Percentiles rank a stretch among this genome's conserved stretches.
These are phyloP conservation scores for Amphimedon queenslandica DNA, from an alignment of 37 sponge, comb jelly and placozoan genomes.

Conservation along the genomic window DNA sequence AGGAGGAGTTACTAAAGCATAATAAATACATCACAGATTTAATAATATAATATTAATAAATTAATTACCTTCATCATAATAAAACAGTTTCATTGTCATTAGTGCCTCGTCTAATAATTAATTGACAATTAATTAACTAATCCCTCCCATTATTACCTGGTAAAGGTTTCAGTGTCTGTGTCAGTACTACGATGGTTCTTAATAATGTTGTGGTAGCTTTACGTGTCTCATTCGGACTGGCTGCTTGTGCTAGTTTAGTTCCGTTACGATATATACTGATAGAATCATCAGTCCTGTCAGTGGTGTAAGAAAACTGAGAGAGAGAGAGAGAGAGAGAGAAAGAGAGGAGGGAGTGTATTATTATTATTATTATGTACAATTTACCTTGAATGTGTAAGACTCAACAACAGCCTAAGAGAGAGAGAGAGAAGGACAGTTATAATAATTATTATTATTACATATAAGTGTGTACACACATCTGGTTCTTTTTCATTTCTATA, in stretches of 20 bases:
- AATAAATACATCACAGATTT: too few relatives aligned
- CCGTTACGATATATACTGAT: conserved; percentile 48
- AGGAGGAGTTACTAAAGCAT: conserved; percentile 79
- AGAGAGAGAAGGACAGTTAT: background rate
- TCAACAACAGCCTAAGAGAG: conserved; percentile 29
- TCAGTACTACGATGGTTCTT: conserved; percentile 88
- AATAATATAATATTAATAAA: background rate
- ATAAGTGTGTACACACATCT: too few relatives aligned
- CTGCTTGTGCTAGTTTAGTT: conserved; percentile 46
- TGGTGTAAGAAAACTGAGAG: background rate
- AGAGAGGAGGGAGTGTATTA: background rate
- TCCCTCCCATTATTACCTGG: conserved; percentile 26
- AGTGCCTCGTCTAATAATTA: conserved; percentile 62
- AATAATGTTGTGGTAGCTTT: conserved; percentile 85
- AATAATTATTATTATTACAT: too few relatives aligned
- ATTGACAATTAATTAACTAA: background rate
- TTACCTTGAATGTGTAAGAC: conserved; percentile 63
- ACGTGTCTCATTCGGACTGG: conserved; percentile 64
- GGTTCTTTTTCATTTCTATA: conserved; percentile 46
- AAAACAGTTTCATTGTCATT: conserved; percentile 94
- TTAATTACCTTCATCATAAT: conserved; percentile 71
- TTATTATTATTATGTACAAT: background rate
- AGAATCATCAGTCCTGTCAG: background rate
- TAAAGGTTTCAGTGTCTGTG: conserved; percentile 87
- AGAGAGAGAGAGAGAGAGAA: background rate